Evolutionary conservation across 2,888 invertebrate genomes (phyloP), one percentile per base, ranked within the genome.

Genomic region (Zygaena filipendulae): DNA sequence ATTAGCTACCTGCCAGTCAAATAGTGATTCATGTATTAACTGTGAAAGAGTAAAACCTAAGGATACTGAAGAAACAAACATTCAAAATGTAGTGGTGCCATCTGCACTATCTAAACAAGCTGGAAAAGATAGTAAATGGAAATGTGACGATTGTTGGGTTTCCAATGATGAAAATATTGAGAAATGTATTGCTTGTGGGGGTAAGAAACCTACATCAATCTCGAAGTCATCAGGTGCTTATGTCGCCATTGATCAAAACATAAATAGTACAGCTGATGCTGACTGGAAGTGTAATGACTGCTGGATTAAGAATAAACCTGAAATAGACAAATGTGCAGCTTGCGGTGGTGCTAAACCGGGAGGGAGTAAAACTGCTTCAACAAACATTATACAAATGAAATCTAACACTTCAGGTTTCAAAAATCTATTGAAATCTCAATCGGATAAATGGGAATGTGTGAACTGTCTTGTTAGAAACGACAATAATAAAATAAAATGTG

Each of bases 401-500:
- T 33, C 24, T 11, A 29, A 35, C 27, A 28, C 33, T 14, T 19
- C 33, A 26, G 48, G 22, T 11, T 29, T 21, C 23, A 29, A 55
- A 33, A 40, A 44, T 13, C 29, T 39, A 21, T 43, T 61, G 31
- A 51, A 56, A 39, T 21, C 48, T 3, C 70, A 70, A 39, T 30
- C 38, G 8, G 47, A 53, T 4, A 61, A 51, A 33, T 75, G 75
- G 75, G 64, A 71, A 43, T 75, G 75, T 37, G 12, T 49, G 2
- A 44, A 47, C 36, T 75, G 75, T 33, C 53, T 74, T 29, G 67
- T 67, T 2, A 47, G 45, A 33, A 75, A 75, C 39, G 55, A 59
- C 2, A 51, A 35, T 27, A 44, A 59, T 20, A 56, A 45, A 39
- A 33, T 39, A 2, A 51, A 43, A 32, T 75, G 75, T 42, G 39